These are phyloP conservation scores for Acleris sparsana DNA, from an alignment of 2,888 invertebrate species.

Conservation along the genomic window DNA sequence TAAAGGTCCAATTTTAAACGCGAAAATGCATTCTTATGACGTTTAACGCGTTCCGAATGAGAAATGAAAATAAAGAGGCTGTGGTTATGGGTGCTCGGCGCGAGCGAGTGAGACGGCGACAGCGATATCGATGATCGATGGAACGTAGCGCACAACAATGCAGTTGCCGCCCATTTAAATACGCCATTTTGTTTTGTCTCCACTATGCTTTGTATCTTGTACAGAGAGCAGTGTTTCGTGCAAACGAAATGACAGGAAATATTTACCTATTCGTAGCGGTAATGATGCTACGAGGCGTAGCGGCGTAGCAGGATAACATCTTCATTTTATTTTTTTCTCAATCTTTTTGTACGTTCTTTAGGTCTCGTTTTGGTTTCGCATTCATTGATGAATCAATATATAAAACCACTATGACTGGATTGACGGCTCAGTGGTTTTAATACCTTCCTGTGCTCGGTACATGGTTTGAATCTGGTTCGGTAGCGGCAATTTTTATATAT, in stretches of 20 bases:
- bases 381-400: too few species aligned
- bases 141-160: constrained; percentile 55
- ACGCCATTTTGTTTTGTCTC: constrained; percentile 83
- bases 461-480: too few species aligned
- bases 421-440: too few species aligned
- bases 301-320: constrained; percentile 11
- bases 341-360: too few species aligned
- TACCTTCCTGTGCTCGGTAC: too few species aligned
- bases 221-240: constrained; percentile 76
- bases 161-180: constrained; percentile 83
- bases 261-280: constrained; percentile 70
- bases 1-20: constrained; percentile 46
- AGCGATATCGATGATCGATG: constrained; percentile 42
- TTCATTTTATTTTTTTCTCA: too few species aligned
- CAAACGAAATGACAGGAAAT: constrained; percentile 78
- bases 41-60: constrained; percentile 53
- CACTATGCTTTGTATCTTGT: constrained; percentile 70
- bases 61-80: constrained; percentile 70
- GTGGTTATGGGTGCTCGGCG: constrained; percentile 44
- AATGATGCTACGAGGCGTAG: constrained; percentile 47
- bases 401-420: too few species aligned
- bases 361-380: too few species aligned
- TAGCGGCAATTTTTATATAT: too few species aligned
- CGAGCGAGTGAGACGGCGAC: constrained; percentile 65
- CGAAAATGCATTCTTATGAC: constrained; percentile 44